A percentile compares a stretch with the other conserved stretches of the same genome.
Conservation (phyloP, 1,140 invertebrate species). For the Ridgeia piscesae region DNA sequence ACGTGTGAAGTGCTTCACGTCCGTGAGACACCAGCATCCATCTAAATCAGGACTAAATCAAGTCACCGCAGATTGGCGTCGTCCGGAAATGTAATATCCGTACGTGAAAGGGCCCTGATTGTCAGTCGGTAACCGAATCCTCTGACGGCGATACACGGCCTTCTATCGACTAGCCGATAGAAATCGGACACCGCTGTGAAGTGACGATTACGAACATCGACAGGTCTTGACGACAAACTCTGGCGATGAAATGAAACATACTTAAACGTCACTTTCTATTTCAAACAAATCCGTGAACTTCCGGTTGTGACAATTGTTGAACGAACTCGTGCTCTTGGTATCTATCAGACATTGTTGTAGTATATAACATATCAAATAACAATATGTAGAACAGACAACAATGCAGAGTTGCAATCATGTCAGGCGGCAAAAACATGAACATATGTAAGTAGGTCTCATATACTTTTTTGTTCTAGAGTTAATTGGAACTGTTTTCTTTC, state of each 20-base stretch:
- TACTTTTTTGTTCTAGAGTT: no score
- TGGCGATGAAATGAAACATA: background rate
- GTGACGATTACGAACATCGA: background rate
- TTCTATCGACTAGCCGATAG: background rate
- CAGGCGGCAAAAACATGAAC: no score
- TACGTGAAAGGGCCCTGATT: background rate
- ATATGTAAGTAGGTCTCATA: no score
- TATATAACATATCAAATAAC: background rate
- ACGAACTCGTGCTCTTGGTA: background rate
- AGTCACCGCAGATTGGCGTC: background rate
- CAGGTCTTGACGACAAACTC: background rate
- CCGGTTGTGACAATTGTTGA: background rate
- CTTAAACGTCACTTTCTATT: background rate
- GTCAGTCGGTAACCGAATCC: background rate
- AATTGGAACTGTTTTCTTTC: no score
- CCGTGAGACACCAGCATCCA: background rate
- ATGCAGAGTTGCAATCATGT: no score
- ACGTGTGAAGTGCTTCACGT: background rate
- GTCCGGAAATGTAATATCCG: background rate
- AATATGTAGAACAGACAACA: no score
- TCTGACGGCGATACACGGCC: background rate
- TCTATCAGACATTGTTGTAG: background rate
- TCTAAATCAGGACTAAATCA: conserved; percentile 1
- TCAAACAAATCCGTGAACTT: background rate
- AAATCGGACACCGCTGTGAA: background rate